A percentile compares a stretch with the other conserved stretches of the same genome.
phyloP scores from a whole-genome alignment of 2,797 vertebrate genomes.

The Acanthiza pusilla region DNA sequence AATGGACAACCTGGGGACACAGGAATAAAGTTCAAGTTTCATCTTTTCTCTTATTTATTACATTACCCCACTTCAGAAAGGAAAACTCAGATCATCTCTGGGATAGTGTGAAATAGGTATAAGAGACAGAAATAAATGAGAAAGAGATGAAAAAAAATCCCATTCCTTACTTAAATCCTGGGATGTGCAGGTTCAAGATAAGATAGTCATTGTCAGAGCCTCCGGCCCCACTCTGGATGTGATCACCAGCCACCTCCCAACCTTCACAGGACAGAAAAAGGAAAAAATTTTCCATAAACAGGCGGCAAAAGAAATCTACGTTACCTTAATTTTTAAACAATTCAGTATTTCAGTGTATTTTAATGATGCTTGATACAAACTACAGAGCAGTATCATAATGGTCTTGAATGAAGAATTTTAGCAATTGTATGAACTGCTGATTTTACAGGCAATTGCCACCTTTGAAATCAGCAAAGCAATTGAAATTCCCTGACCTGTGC shows the following conservation, averaged over 20 bases:
- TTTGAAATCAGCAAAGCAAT: not conserved
- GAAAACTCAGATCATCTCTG: not conserved
- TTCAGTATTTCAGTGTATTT: not conserved
- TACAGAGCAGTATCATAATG: not conserved
- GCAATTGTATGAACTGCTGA: not conserved
- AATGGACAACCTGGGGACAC: not conserved
- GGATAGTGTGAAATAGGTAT: not conserved
- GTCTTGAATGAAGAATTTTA: not conserved
- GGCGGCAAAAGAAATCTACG: not conserved
- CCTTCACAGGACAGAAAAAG: constrained; percentile 69
- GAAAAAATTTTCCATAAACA: not conserved
- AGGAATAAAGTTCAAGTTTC: not conserved
- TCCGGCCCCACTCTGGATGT: constrained; percentile 89
- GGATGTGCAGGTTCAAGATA: constrained; percentile 90
- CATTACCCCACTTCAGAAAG: not conserved
- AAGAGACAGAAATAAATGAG: not conserved
- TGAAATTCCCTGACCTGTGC: not conserved
- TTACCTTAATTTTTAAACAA: not conserved
- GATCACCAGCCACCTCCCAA: constrained; percentile 94
- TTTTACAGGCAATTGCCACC: not conserved
- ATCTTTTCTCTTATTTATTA: not conserved
- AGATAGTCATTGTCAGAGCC: constrained; percentile 96
- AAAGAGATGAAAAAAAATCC: not conserved
- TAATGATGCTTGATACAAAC: not conserved
- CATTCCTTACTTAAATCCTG: constrained; percentile 92